Evolutionary conservation across 1,140 invertebrate genomes (phyloP).

Genomic region (Psilanteris sp.): DNA sequence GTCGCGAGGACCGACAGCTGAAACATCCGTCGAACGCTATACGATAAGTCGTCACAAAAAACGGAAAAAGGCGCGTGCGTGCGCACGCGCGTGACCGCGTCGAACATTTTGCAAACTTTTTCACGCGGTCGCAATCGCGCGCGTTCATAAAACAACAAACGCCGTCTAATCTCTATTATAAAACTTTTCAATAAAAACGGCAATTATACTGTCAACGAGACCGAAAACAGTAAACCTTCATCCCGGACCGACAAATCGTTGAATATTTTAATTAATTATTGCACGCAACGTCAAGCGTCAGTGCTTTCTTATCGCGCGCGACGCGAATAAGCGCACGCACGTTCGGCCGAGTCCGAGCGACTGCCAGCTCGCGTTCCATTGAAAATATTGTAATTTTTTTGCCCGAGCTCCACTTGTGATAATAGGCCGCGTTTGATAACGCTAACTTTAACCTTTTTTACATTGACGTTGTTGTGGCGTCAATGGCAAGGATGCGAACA

Average conservation of each 20-base stretch:
- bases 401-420: too few species aligned
- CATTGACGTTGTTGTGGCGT: not conserved
- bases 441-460: conserved; percentile 7
- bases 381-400: too few species aligned
- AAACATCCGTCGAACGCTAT: too few species aligned
- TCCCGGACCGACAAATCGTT: conserved; percentile 28
- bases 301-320: conserved; percentile 16
- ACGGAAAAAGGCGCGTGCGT: too few species aligned
- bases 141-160: too few species aligned
- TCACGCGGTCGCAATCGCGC: too few species aligned
- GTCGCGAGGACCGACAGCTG: too few species aligned
- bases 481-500: conserved; percentile 12
- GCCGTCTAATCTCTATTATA: not conserved
- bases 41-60: too few species aligned
- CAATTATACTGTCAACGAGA: conserved; percentile 5
- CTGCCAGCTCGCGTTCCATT: too few species aligned
- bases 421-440: not conserved
- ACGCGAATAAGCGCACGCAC: conserved; percentile 9
- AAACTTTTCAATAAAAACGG: not conserved
- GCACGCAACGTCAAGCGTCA: conserved; percentile 33
- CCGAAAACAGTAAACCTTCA: conserved; percentile 15
- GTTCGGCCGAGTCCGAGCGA: too few species aligned
- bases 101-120: too few species aligned
- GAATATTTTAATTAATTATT: conserved; percentile 47
- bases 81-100: too few species aligned